Percentiles rank a stretch among this genome's conserved stretches.
Evolutionary conservation across 2,113 vertebrate genomes (phyloP).

Genomic region (Ammospiza nelsoni): DNA sequence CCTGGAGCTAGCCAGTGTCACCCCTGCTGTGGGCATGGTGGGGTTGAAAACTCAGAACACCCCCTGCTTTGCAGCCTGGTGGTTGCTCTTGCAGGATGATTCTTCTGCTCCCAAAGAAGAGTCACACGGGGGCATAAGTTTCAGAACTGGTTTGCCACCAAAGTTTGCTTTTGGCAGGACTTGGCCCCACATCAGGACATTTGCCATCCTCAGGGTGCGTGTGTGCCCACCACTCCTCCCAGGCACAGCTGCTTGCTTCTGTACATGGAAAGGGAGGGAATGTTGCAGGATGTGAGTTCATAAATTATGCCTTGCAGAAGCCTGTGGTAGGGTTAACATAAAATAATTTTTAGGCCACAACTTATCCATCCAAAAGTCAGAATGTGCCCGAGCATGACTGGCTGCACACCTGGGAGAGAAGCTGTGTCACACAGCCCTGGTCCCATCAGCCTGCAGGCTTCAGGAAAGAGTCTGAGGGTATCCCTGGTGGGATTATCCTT

Average conservation of each 20-base stretch:
- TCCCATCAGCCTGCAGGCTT: neutral
- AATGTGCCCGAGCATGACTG: neutral
- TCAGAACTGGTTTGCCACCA: neutral
- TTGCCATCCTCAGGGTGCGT: too few species aligned
- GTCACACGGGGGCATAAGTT: accelerated
- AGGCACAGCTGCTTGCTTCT: neutral
- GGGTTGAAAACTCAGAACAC: neutral
- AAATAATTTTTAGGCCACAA: neutral
- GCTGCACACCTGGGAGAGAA: neutral
- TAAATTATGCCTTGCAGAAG: neutral
- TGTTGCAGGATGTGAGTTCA: neutral
- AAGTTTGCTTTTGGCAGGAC: neutral
- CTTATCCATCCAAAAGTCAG: neutral
- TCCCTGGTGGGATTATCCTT: neutral
- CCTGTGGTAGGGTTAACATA: neutral
- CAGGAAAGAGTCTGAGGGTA: neutral
- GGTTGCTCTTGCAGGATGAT: neutral
- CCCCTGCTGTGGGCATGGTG: neutral
- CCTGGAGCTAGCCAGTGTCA: neutral
- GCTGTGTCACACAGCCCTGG: neutral
- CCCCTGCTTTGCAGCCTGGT: neutral
- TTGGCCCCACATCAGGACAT: neutral
- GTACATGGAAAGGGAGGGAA: neutral
- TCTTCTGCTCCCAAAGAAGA: neutral
- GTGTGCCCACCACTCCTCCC: neutral